phyloP scores from a whole-genome alignment of 64 coral and sea anemone genomes.

The Trachythela sp. region DNA sequence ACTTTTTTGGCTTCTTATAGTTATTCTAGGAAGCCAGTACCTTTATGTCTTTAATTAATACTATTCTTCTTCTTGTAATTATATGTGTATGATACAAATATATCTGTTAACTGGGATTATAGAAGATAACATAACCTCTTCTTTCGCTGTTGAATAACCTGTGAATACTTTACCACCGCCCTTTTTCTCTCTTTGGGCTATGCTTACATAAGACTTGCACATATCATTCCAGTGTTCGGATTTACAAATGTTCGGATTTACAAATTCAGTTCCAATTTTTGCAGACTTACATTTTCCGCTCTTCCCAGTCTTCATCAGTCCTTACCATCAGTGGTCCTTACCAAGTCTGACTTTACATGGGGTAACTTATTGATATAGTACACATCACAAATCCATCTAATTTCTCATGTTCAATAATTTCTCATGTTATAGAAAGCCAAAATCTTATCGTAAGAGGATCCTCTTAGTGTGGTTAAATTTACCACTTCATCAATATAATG shows the following conservation, averaged over 20 bases:
- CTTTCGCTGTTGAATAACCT: neutral
- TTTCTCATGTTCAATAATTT: neutral
- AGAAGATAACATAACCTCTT: neutral
- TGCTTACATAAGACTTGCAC: neutral
- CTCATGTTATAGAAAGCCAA: neutral
- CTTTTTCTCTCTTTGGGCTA: neutral
- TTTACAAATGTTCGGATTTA: neutral
- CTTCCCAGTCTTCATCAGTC: conserved; percentile 15
- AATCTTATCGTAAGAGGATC: neutral
- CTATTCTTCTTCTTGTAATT: too few relatives aligned
- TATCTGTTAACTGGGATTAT: conserved; percentile 29
- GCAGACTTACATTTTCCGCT: neutral
- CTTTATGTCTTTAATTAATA: too few relatives aligned
- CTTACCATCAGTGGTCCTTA: too few relatives aligned
- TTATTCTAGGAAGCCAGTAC: too few relatives aligned
- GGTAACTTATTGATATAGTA: conserved; percentile 18
- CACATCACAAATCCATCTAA: conserved; percentile 16
- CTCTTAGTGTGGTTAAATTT: neutral
- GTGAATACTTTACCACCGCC: neutral
- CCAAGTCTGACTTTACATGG: neutral
- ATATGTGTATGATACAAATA: too few relatives aligned
- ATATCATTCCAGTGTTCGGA: neutral
- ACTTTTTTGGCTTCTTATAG: too few relatives aligned
- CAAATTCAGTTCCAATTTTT: neutral
- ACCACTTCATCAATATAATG: conserved; percentile 14